Conservation (phyloP, 2,888 invertebrate genomes). For the Tenthredo mesomela region DNA sequence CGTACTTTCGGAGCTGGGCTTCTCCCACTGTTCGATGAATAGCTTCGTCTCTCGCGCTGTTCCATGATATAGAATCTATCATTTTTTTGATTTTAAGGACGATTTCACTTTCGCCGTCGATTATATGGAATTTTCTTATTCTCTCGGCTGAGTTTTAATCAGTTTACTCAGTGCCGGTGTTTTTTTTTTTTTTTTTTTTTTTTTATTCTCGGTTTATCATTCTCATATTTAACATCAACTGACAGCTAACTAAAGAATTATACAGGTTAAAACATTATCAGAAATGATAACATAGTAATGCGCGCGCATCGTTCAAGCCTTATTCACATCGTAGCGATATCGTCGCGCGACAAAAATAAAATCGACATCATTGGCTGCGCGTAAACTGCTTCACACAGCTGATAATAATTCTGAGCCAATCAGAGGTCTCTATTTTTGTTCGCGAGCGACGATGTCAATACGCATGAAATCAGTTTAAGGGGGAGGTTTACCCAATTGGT, state of each 20-base stretch:
- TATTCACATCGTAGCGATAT: neutral
- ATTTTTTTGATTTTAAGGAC: constrained; percentile 64
- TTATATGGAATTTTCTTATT: neutral
- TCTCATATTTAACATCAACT: neutral
- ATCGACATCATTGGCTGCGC: neutral
- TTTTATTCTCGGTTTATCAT: neutral
- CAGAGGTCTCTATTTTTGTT: neutral
- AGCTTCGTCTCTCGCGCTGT: constrained; percentile 70
- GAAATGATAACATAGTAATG: constrained; percentile 30
- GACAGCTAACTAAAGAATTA: neutral
- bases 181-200: too few relatives aligned
- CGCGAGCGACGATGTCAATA: neutral
- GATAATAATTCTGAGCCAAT: neutral
- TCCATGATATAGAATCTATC: constrained; percentile 73
- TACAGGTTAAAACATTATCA: neutral
- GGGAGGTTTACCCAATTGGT: too few relatives aligned
- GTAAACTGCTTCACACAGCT: neutral
- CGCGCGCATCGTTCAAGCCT: neutral
- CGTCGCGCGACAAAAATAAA: neutral
- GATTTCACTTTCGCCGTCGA: neutral
- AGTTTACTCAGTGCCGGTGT: neutral
- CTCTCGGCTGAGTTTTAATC: neutral
- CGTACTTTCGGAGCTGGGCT: constrained; percentile 79
- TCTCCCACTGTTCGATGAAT: constrained; percentile 79
- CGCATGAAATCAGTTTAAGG: too few relatives aligned